Base-by-base conservation (phyloP, 2,888 invertebrate species). In the Stegophylla sp. region DNA sequence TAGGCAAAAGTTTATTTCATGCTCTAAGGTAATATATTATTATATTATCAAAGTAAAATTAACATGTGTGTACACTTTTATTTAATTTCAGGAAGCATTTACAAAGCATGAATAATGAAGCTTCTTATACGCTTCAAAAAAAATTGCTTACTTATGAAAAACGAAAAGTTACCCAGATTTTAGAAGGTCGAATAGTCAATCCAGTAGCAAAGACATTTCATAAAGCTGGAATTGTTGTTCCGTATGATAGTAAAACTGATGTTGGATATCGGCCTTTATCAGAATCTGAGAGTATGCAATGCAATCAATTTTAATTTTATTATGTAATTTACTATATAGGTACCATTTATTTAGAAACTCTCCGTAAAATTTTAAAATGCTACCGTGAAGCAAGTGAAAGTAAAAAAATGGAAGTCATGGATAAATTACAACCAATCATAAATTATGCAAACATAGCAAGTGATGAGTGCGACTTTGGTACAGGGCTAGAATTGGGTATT, bases 391-490 rank as follows among this genome's bases (percentile, higher is more conserved):
- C 88, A 82, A 86, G 88, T 5, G 88, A 91, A 34, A 88, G 87
- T 15, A 90, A 92, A 83, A 91, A 90, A 84, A 88, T 89, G 82
- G 88, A 88, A 71, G 87, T 90, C 45, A 88, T 93, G 82, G 91
- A 92, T 28, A 90, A 92, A 43, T 86, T 97, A 4, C 94, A 95
- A 84, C 93, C 94, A 81, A 88, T 95, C 1, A 90, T 96, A 82
- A 95, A 93, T 4, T 91, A 91, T 81, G 92, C 95, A 9, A 93
- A 91, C 86, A 95, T 95, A 86, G 98, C 97, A 0, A 91, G 94
- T 81, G 98, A 98, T 85, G 98, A 98, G 86, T 93, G 94, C 85
- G 97, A 98, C 86, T 97, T 96, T 87, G 98, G 97, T 0, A 96
- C 95, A 76, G 93, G 95, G 0, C 87, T 98, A 1, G 97, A 98